These are phyloP conservation scores for Parazoanthus atlanticus DNA, from an alignment of 92 coral and sea anemone species.

Conservation along the genomic window DNA sequence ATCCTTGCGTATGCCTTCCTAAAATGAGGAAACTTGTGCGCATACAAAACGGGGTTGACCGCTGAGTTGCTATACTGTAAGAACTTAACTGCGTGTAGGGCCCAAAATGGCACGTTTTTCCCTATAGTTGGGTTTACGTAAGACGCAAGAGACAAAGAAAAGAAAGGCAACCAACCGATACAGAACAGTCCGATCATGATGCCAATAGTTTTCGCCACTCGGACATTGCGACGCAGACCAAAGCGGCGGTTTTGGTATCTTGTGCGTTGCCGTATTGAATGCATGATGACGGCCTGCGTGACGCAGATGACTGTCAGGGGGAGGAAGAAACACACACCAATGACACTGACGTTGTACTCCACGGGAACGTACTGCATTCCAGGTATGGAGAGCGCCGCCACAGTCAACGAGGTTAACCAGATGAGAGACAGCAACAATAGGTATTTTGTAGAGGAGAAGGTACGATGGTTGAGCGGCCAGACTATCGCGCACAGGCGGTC, in stretches of 20 bases:
- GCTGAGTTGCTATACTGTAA: slow-evolving; percentile 79
- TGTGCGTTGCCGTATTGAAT: slow-evolving; percentile 46
- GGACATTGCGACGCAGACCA: slow-evolving; percentile 58
- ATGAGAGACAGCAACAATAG: slow-evolving; percentile 43
- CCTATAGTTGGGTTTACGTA: slow-evolving; percentile 4
- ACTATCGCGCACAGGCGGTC: slow-evolving; percentile 79
- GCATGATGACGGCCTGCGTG: slow-evolving; percentile 59
- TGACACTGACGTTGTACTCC: slow-evolving; percentile 71
- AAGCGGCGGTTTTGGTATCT: slow-evolving; percentile 23
- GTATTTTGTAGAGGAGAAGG: slow-evolving; percentile 55
- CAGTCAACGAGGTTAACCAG: slow-evolving; percentile 56
- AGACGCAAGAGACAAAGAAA: slow-evolving; percentile 52
- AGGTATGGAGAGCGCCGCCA: slow-evolving; percentile 58
- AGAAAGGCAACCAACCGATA: slow-evolving; percentile 78
- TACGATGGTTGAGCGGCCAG: slow-evolving; percentile 75
- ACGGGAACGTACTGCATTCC: slow-evolving; percentile 48
- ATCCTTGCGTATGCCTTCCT: slow-evolving; percentile 65
- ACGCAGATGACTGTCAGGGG: slow-evolving; percentile 59
- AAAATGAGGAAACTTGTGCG: slow-evolving; percentile 74
- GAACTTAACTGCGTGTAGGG: slow-evolving; percentile 69
- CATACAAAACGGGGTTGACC: slow-evolving; percentile 68
- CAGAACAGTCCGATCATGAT: slow-evolving; percentile 66
- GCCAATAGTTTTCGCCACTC: slow-evolving; percentile 69
- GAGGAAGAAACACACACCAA: slow-evolving; percentile 57
- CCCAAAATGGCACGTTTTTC: slow-evolving; percentile 47